Conservation (phyloP, 2,113 vertebrate species). For the Corvus hawaiiensis region DNA sequence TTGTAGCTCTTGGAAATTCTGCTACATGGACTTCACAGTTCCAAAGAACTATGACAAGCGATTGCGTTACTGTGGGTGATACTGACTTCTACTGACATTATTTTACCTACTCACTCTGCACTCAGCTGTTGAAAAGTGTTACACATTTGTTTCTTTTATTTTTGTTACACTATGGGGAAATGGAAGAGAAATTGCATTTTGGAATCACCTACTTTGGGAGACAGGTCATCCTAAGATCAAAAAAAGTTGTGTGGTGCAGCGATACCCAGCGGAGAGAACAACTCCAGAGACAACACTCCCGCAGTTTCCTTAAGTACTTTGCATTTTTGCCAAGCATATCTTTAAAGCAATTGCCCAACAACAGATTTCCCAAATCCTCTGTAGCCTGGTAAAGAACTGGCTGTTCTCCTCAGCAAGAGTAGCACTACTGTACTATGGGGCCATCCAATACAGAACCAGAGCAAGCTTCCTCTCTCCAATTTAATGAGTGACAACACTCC, state of each 20-base stretch:
- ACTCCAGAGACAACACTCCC: not conserved
- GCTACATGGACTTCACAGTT: not conserved
- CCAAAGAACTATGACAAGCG: not conserved
- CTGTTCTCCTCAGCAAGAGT: not conserved
- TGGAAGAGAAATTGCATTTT: not conserved
- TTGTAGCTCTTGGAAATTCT: not conserved
- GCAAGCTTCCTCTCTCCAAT: not conserved
- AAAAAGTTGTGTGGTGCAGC: not conserved
- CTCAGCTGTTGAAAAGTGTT: not conserved
- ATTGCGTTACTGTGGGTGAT: not conserved
- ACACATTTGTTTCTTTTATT: not conserved
- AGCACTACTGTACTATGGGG: not conserved
- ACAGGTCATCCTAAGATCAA: not conserved
- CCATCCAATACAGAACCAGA: not conserved
- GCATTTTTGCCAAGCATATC: not conserved
- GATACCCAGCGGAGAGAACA: accelerated
- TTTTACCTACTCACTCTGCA: not conserved
- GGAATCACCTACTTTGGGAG: not conserved
- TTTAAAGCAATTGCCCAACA: not conserved
- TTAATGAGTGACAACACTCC: not conserved
- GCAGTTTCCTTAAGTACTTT: not conserved
- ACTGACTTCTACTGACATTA: not conserved
- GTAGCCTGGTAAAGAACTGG: not conserved
- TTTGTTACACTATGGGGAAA: not conserved
- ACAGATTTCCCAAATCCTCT: not conserved